Percentiles rank a stretch among this genome's conserved stretches.
These are phyloP conservation scores for Indri indri DNA, from an alignment of 2,113 vertebrate genomes.

Conservation along the genomic window DNA sequence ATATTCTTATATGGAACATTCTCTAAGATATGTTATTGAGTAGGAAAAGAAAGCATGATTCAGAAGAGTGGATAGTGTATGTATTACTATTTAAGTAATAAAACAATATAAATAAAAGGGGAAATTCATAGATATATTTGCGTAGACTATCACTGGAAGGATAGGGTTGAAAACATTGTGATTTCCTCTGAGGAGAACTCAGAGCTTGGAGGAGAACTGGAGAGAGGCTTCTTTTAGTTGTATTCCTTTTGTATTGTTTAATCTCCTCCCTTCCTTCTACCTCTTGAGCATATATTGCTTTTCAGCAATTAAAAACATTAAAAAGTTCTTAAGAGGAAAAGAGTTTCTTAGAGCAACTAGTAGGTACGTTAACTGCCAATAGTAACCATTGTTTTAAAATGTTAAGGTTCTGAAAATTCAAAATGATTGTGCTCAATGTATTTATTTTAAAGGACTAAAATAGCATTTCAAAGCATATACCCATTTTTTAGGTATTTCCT, in stretches of 20 bases:
- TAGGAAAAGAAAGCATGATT: neutral
- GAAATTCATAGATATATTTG: neutral
- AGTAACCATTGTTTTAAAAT: neutral
- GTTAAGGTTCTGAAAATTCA: neutral
- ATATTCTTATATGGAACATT: neutral
- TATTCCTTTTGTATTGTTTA: neutral
- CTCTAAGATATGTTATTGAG: neutral
- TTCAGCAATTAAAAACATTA: conserved; percentile 45
- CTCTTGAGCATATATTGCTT: neutral
- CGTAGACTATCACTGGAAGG: neutral
- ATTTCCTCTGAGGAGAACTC: neutral
- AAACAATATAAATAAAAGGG: neutral
- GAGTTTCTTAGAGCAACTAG: neutral
- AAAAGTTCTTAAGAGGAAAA: neutral
- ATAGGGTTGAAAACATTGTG: neutral
- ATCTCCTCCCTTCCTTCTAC: neutral
- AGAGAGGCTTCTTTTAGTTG: neutral
- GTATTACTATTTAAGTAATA: neutral
- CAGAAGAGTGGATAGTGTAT: neutral
- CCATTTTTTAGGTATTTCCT: neutral
- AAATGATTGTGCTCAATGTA: neutral
- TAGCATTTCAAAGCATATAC: neutral
- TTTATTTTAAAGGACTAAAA: neutral
- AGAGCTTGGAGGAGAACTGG: neutral
- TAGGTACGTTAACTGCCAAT: neutral